Conservation (phyloP, 2,113 vertebrate species). For the Tiliqua scincoides region DNA sequence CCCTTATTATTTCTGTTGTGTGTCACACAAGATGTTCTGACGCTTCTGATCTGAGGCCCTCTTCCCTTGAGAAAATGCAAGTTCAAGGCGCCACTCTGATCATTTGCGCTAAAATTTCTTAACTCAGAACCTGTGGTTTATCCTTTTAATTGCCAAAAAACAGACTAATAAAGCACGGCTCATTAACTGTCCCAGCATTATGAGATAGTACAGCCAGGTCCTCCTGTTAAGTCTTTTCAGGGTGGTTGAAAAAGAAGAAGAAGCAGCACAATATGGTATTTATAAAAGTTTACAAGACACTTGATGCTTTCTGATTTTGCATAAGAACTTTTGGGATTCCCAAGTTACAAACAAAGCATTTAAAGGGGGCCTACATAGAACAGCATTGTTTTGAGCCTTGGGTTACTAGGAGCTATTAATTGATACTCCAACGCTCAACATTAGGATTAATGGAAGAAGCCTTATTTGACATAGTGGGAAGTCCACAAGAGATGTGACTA, state of each 20-base stretch:
- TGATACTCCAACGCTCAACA: conserved; percentile 2
- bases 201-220: neutral
- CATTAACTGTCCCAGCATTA: conserved; percentile 15
- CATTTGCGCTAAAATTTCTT: neutral
- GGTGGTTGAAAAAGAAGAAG: neutral
- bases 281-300: conserved; percentile 25
- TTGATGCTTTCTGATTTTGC: conserved; percentile 1
- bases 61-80: conserved; percentile 33
- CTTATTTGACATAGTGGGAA: neutral
- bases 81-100: neutral
- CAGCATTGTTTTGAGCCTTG: neutral
- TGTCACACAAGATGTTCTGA: neutral
- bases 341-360: conserved; percentile 10
- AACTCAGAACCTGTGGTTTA: conserved; percentile 11
- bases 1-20: conserved; percentile 2
- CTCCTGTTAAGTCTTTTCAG: conserved; percentile 19
- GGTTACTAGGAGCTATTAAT: conserved; percentile 8
- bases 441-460: neutral
- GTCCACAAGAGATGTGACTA: neutral
- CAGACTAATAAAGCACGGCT: conserved; percentile 33
- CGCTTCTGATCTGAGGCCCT: neutral
- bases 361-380: conserved; percentile 14
- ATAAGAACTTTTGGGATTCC: conserved; percentile 7
- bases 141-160: conserved; percentile 24
- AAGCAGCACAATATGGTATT: neutral